These are phyloP conservation scores for Rhincodon typus DNA, from an alignment of 2,797 vertebrate species.

Conservation along the genomic window DNA sequence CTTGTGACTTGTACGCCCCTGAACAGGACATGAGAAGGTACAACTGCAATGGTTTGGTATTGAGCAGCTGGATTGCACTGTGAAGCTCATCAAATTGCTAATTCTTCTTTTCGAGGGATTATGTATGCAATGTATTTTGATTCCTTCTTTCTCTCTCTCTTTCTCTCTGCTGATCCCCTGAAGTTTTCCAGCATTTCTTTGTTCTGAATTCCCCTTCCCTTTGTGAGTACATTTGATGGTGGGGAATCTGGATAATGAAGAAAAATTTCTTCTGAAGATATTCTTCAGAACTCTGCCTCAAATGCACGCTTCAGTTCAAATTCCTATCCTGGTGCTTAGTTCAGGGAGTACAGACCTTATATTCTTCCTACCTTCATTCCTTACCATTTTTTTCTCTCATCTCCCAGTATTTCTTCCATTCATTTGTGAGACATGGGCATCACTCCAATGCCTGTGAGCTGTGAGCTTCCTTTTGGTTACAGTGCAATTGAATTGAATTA, in stretches of 20 bases:
- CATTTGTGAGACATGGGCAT: too few species aligned
- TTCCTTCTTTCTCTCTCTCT: background rate
- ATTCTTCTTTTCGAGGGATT: background rate
- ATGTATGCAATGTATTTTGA: background rate
- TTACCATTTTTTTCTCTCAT: background rate
- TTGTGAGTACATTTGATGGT: background rate
- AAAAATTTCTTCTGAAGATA: background rate
- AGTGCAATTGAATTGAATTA: too few species aligned
- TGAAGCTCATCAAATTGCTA: background rate
- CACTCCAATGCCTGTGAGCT: background rate
- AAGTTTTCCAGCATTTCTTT: too few species aligned
- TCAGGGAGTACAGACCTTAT: background rate
- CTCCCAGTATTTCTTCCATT: too few species aligned
- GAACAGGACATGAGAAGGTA: background rate
- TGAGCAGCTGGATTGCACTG: background rate
- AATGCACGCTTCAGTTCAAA: background rate
- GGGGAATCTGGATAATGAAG: background rate
- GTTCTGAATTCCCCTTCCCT: accelerated
- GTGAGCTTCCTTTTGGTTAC: background rate
- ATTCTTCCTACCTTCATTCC: background rate
- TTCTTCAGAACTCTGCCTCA: background rate
- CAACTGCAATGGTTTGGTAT: background rate
- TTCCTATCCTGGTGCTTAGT: background rate
- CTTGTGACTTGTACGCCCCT: background rate
- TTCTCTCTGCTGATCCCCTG: background rate